Conservation (phyloP, 2,888 invertebrate genomes). For the Pseudococcus jackbeardsleyi region DNA sequence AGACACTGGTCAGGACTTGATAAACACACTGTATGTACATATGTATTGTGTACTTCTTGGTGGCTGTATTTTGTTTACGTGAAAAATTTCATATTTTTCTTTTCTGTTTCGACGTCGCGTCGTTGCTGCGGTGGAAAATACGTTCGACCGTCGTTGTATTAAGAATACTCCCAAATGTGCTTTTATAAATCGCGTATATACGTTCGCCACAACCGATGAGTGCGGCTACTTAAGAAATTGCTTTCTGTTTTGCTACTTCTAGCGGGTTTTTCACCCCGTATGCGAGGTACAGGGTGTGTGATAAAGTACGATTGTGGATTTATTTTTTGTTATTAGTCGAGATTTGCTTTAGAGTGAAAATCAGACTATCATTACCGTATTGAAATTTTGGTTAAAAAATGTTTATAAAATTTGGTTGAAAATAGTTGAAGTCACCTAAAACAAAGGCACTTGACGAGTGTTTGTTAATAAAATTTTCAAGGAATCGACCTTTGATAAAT, state of each 20-base stretch:
- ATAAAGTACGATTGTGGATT: no score
- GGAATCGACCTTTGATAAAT: no score
- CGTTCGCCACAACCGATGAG: not conserved
- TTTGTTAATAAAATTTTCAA: no score
- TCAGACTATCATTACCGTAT: no score
- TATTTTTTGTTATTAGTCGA: no score
- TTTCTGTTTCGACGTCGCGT: not conserved
- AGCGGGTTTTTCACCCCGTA: not conserved
- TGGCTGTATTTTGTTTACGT: not conserved
- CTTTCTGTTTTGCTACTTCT: not conserved
- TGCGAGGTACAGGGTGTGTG: not conserved
- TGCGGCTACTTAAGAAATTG: slow-evolving; percentile 28
- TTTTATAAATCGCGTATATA: not conserved
- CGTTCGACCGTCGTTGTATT: not conserved
- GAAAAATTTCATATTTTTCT: slow-evolving; percentile 33
- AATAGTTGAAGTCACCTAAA: no score
- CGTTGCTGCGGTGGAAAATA: not conserved
- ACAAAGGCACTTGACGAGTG: no score
- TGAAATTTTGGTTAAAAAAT: no score
- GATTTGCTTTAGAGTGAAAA: no score
- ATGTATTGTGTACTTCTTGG: not conserved
- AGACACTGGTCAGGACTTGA: no score
- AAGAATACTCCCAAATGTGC: slow-evolving; percentile 21
- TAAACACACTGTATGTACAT: not conserved
- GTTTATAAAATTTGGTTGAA: no score